These are phyloP conservation scores for Thamnophis sirtalis DNA, from an alignment of 2,113 vertebrate species.

Conservation along the genomic window DNA sequence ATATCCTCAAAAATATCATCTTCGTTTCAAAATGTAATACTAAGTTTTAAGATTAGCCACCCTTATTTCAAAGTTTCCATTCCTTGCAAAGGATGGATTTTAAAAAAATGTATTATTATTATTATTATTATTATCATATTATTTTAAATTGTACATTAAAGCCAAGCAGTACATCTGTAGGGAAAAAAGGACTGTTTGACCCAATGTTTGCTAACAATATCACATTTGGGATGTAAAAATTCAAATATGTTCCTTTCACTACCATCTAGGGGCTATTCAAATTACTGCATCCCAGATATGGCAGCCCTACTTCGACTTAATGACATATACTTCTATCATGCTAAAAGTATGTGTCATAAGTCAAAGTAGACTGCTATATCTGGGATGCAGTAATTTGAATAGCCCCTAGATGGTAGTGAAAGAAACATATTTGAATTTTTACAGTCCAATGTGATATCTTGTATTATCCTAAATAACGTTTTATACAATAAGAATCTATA, in stretches of 20 bases:
- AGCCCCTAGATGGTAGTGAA: neutral
- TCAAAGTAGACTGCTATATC: neutral
- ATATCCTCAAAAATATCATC: neutral
- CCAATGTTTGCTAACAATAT: neutral
- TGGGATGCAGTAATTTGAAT: neutral
- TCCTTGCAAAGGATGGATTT: neutral
- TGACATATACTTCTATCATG: neutral
- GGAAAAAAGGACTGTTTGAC: neutral
- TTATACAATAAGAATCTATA: neutral
- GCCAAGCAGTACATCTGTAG: neutral
- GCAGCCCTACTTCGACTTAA: neutral
- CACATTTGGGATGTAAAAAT: neutral
- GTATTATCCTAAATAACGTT: neutral
- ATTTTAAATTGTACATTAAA: neutral
- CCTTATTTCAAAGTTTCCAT: neutral
- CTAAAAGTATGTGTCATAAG: neutral
- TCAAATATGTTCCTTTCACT: neutral
- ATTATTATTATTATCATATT: neutral
- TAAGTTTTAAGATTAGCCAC: neutral
- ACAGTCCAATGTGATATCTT: neutral
- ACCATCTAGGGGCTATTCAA: neutral
- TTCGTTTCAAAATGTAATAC: neutral
- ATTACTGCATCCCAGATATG: neutral
- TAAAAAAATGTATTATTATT: neutral
- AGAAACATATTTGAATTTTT: neutral